Percentiles rank a stretch among this genome's conserved stretches.
Evolutionary conservation across 2,888 invertebrate species (phyloP).

Genomic region (Lapara coniferarum): DNA sequence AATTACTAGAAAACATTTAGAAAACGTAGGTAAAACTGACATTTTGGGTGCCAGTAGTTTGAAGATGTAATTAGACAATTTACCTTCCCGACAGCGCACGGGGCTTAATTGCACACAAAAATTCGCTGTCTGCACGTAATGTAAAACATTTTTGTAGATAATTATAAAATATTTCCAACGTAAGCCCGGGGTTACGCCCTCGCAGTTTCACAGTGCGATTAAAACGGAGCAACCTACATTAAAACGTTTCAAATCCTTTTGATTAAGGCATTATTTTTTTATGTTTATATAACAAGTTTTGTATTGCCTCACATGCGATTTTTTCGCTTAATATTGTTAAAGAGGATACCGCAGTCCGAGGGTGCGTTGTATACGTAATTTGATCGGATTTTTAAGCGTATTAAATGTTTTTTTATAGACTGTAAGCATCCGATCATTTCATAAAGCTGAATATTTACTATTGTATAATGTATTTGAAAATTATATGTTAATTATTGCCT

Average conservation of each 20-base stretch:
- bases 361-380: not conserved
- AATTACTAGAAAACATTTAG: not conserved
- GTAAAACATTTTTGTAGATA: constrained; percentile 34
- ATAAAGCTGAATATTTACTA: not conserved
- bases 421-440: not conserved
- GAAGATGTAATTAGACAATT: constrained; percentile 22
- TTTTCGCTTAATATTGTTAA: constrained; percentile 20
- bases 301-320: constrained; percentile 29
- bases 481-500: no score
- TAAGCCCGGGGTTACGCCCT: constrained; percentile 26
- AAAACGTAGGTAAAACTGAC: constrained; percentile 7
- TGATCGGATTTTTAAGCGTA: not conserved
- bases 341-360: not conserved
- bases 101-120: constrained; percentile 27
- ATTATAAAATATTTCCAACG: constrained; percentile 28
- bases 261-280: constrained; percentile 30
- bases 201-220: constrained; percentile 26
- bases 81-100: constrained; percentile 24
- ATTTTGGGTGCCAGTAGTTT: constrained; percentile 3
- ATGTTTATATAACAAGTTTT: constrained; percentile 27
- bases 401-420: not conserved
- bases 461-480: no score
- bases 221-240: constrained; percentile 29
- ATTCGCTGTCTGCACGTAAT: constrained; percentile 31
- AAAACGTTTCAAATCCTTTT: constrained; percentile 32